Conservation (phyloP, 2,888 invertebrate genomes). For the Oscheius sp. region DNA sequence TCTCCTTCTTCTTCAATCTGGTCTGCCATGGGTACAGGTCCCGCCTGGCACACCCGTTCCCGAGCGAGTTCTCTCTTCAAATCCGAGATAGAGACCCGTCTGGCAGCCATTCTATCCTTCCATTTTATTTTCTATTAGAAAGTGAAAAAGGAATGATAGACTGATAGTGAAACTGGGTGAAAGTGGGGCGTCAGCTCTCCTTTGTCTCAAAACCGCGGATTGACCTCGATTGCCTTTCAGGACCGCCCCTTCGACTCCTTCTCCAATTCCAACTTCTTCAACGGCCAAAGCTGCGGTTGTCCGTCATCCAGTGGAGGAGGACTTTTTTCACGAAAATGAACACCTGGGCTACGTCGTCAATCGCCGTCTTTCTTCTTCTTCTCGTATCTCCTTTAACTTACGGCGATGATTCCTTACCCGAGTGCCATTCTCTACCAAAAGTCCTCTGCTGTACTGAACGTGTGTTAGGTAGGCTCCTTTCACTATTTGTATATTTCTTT, state of each 20-base stretch:
- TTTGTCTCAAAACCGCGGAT: constrained; percentile 19
- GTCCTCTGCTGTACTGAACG: constrained; percentile 68
- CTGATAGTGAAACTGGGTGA: constrained; percentile 23
- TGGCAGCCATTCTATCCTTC: no score
- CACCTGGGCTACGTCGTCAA: constrained; percentile 13
- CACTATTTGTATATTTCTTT: neutral
- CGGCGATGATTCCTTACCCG: constrained; percentile 53
- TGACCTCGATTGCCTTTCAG: constrained; percentile 29
- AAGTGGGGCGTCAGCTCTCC: constrained; percentile 12
- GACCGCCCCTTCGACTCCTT: constrained; percentile 41
- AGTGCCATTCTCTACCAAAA: constrained; percentile 65
- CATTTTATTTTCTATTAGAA: neutral
- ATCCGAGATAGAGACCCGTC: neutral
- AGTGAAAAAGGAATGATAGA: neutral
- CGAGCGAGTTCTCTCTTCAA: neutral
- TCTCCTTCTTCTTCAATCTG: neutral
- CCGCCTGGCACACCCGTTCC: constrained; percentile 14
- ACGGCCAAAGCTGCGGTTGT: constrained; percentile 33
- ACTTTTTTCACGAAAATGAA: constrained; percentile 54
- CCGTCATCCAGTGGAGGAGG: constrained; percentile 40
- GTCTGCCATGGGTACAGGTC: constrained; percentile 15
- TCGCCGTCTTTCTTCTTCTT: constrained; percentile 7
- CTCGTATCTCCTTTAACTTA: constrained; percentile 39
- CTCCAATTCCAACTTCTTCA: constrained; percentile 29
- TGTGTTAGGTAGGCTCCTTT: constrained; percentile 54